Conservation (phyloP, 2,888 invertebrate species). For the Catotricha subobsoleta region DNA sequence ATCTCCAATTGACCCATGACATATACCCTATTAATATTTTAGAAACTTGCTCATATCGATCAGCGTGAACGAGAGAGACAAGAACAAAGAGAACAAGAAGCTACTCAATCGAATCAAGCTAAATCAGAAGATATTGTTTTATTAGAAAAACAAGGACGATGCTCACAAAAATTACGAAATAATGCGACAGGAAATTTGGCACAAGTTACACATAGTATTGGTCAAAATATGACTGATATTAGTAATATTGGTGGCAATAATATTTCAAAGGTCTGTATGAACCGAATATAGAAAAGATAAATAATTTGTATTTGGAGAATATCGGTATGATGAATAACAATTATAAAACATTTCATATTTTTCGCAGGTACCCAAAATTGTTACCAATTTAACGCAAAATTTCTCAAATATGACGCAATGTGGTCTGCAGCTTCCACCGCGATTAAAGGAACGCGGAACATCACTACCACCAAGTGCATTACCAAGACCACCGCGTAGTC, state of each 20-base stretch:
- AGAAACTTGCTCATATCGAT: slow-evolving; percentile 14
- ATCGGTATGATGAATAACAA: too few species aligned
- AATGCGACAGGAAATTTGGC: slow-evolving; percentile 14
- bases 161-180: slow-evolving; percentile 14
- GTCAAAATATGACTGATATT: slow-evolving; percentile 16
- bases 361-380: slow-evolving; percentile 10
- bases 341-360: too few species aligned
- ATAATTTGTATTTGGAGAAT: too few species aligned
- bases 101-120: slow-evolving; percentile 8
- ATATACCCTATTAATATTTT: neutral
- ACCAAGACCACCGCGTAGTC: slow-evolving; percentile 13
- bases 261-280: slow-evolving; percentile 5
- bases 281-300: too few species aligned
- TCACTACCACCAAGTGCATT: slow-evolving; percentile 15
- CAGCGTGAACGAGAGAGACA: slow-evolving; percentile 13
- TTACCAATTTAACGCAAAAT: slow-evolving; percentile 5
- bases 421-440: slow-evolving; percentile 9
- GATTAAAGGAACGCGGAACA: slow-evolving; percentile 11
- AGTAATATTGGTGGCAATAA: slow-evolving; percentile 13
- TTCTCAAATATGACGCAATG: slow-evolving; percentile 6
- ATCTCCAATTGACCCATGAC: neutral
- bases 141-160: slow-evolving; percentile 15
- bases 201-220: slow-evolving; percentile 15
- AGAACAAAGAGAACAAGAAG: slow-evolving; percentile 10
- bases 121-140: slow-evolving; percentile 14